Evolutionary conservation across 1,140 invertebrate genomes (phyloP).

Genomic region (Drosophila repletoides): DNA sequence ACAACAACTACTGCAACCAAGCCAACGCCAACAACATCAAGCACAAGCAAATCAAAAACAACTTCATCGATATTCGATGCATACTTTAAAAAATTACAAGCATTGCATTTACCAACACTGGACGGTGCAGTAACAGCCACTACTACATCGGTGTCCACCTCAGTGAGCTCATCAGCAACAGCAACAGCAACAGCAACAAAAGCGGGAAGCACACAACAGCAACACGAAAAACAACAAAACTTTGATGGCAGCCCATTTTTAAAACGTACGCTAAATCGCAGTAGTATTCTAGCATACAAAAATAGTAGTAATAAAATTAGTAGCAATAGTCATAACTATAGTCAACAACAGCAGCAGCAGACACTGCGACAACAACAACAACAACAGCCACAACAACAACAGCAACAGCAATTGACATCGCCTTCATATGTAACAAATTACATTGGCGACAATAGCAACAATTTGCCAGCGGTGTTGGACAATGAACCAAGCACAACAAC

Average conservation of each 20-base stretch:
- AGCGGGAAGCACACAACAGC: constrained; percentile 42
- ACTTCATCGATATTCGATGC: constrained; percentile 70
- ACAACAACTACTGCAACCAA: constrained; percentile 36
- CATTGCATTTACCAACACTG: constrained; percentile 66
- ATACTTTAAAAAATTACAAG: constrained; percentile 77
- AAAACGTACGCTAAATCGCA: constrained; percentile 76
- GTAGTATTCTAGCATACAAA: constrained; percentile 57
- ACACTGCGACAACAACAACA: constrained; percentile 46
- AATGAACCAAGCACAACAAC: constrained; percentile 47
- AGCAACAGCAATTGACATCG: constrained; percentile 47
- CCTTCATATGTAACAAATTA: constrained; percentile 72
- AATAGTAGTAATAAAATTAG: constrained; percentile 59
- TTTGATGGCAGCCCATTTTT: constrained; percentile 62
- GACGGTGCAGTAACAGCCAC: constrained; percentile 63
- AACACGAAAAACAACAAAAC: constrained; percentile 37
- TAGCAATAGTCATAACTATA: constrained; percentile 61
- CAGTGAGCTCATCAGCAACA: constrained; percentile 52
- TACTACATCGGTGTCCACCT: constrained; percentile 62
- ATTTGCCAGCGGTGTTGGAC: constrained; percentile 74
- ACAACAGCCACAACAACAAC: constrained; percentile 41
- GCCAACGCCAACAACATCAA: constrained; percentile 40
- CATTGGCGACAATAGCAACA: constrained; percentile 79
- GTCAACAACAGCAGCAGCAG: constrained; percentile 52
- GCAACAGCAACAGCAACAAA: constrained; percentile 31
- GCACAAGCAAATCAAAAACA: constrained; percentile 48